phyloP scores from a whole-genome alignment of 1,140 invertebrate genomes.

The Sesamia nonagrioides region DNA sequence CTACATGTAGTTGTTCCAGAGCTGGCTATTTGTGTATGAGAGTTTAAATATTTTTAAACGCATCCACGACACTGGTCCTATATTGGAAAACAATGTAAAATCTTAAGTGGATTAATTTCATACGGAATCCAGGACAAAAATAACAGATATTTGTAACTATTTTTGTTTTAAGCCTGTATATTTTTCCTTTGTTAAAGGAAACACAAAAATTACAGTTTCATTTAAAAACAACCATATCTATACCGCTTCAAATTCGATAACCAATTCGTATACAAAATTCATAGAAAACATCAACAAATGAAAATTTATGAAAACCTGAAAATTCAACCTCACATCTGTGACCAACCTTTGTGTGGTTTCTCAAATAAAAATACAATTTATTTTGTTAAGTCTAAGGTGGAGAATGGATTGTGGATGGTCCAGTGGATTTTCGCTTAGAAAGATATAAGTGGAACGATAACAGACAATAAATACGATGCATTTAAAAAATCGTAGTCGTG shows the following conservation, averaged over 20 bases:
- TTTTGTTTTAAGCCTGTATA: background rate
- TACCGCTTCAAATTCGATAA: background rate
- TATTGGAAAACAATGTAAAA: background rate
- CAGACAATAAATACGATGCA: too few species aligned
- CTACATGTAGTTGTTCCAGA: too few species aligned
- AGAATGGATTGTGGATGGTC: background rate
- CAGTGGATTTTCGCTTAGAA: background rate
- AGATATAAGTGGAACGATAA: too few species aligned
- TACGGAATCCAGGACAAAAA: too few species aligned
- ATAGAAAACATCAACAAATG: slow-evolving; percentile 8
- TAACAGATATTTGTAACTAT: background rate
- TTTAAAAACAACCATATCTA: background rate
- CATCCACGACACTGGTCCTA: too few species aligned
- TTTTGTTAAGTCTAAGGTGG: background rate
- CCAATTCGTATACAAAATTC: slow-evolving; percentile 2
- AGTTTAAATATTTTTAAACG: too few species aligned
- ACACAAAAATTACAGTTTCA: background rate
- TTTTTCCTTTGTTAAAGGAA: background rate
- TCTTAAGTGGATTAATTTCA: background rate
- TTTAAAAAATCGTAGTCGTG: too few species aligned
- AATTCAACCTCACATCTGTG: background rate
- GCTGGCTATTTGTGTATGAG: too few species aligned
- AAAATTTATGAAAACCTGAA: slow-evolving; percentile 17
- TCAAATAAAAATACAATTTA: background rate
- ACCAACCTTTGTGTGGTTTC: background rate